Conservation (phyloP, 2,113 vertebrate genomes). For the Callithrix jacchus region DNA sequence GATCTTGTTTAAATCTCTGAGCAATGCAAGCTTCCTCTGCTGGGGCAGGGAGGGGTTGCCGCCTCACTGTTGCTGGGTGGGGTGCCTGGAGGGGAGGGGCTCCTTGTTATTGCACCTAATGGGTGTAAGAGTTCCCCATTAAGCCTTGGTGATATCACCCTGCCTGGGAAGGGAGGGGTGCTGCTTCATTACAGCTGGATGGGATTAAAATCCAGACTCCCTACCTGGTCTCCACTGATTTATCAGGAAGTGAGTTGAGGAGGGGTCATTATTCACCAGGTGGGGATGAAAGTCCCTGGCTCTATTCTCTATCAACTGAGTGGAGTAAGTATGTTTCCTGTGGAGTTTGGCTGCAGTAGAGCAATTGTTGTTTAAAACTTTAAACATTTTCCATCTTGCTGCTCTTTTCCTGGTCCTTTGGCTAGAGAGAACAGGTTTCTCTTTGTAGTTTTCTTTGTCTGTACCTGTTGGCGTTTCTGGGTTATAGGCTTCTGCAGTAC, state of each 20-base stretch:
- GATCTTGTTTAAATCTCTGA: not conserved
- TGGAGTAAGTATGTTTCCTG: not conserved
- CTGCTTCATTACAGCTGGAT: not conserved
- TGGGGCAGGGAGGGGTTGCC: not conserved
- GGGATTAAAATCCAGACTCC: not conserved
- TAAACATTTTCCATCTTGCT: not conserved
- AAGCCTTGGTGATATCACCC: not conserved
- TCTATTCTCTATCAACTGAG: not conserved
- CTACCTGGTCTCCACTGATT: not conserved
- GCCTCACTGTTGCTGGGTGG: too few species aligned
- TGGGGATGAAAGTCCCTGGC: not conserved
- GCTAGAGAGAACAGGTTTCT: not conserved
- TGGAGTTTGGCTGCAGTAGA: not conserved
- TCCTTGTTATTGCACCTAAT: not conserved
- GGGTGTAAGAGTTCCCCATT: not conserved
- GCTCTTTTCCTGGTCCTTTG: not conserved
- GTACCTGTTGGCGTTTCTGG: not conserved
- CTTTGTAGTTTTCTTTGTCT: not conserved
- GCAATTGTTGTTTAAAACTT: not conserved
- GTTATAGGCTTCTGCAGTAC: not conserved
- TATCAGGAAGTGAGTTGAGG: not conserved
- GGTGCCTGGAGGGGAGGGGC: not conserved
- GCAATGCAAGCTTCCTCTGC: not conserved
- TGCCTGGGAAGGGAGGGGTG: not conserved
- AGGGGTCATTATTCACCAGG: not conserved